Evolutionary conservation across 2,888 invertebrate genomes (phyloP).

Genomic region (Desoria tigrina): DNA sequence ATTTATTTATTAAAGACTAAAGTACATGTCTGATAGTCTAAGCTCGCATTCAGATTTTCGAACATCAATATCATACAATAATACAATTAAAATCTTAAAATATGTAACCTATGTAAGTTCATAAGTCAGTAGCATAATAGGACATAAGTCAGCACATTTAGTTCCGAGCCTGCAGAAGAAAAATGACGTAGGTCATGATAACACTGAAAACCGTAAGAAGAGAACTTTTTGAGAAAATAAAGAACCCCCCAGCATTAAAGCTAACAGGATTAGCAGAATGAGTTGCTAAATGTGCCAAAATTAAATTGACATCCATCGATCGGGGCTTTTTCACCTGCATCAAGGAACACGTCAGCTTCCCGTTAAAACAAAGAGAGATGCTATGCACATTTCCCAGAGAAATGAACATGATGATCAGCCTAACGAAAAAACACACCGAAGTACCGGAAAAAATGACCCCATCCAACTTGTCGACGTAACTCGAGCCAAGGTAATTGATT

Average conservation of each 20-base stretch:
- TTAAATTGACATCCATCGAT: slow-evolving; percentile 36
- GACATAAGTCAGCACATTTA: not conserved
- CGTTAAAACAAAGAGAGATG: slow-evolving; percentile 40
- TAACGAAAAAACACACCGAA: slow-evolving; percentile 29
- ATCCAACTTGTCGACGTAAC: slow-evolving; percentile 31
- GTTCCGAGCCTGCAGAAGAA: slow-evolving; percentile 44
- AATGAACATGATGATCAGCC: slow-evolving; percentile 45
- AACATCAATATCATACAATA: too few species aligned
- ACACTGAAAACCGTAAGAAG: slow-evolving; percentile 46
- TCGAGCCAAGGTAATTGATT: slow-evolving; percentile 41
- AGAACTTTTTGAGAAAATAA: slow-evolving; percentile 43
- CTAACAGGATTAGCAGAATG: slow-evolving; percentile 43
- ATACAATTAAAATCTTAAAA: too few species aligned
- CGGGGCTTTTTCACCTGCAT: slow-evolving; percentile 37
- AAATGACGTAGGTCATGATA: slow-evolving; percentile 46
- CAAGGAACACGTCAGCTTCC: slow-evolving; percentile 32
- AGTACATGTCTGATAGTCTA: too few species aligned
- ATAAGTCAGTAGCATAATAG: too few species aligned
- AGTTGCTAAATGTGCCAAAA: slow-evolving; percentile 44
- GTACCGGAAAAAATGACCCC: slow-evolving; percentile 35
- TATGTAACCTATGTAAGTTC: too few species aligned
- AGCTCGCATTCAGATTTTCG: too few species aligned
- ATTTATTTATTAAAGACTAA: not conserved
- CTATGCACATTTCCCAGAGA: slow-evolving; percentile 47
- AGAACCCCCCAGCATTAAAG: slow-evolving; percentile 48